Evolutionary conservation across 2,888 invertebrate genomes (phyloP).

Genomic region (Isoperla grammatica): DNA sequence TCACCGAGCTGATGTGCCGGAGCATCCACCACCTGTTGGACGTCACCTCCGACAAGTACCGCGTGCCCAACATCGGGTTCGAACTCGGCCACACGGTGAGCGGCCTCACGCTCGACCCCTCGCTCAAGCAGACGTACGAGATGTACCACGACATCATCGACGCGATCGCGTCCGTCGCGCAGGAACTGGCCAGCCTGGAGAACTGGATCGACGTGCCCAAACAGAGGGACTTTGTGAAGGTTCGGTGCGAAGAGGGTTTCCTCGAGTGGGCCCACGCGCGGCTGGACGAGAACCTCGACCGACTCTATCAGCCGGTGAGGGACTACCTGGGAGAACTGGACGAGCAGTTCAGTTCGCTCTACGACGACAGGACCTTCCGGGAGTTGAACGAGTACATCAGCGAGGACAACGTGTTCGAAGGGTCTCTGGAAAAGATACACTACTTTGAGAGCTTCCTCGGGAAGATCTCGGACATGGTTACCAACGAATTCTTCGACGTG

Average conservation of each 20-base stretch:
- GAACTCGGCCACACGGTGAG: conserved; percentile 39
- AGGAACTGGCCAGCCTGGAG: conserved; percentile 56
- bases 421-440: conserved; percentile 54
- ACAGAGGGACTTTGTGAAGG: conserved; percentile 49
- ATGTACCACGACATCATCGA: conserved; percentile 55
- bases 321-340: conserved; percentile 50
- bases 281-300: conserved; percentile 49
- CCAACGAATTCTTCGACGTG: conserved; percentile 62
- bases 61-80: conserved; percentile 58
- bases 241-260: conserved; percentile 52
- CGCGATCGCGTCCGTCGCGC: conserved; percentile 51
- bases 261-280: conserved; percentile 49
- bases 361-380: conserved; percentile 42
- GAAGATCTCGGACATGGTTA: no score
- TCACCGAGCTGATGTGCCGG: conserved; percentile 60
- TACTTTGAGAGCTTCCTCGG: conserved; percentile 46
- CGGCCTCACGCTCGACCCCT: conserved; percentile 47
- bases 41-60: conserved; percentile 48
- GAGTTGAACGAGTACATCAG: conserved; percentile 47
- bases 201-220: conserved; percentile 45
- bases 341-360: background rate
- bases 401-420: conserved; percentile 56
- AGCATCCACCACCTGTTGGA: conserved; percentile 60
- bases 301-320: conserved; percentile 52
- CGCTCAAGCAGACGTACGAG: conserved; percentile 50